Conservation (phyloP, 2,113 vertebrate species). For the Sphaerodactylus townsendi region DNA sequence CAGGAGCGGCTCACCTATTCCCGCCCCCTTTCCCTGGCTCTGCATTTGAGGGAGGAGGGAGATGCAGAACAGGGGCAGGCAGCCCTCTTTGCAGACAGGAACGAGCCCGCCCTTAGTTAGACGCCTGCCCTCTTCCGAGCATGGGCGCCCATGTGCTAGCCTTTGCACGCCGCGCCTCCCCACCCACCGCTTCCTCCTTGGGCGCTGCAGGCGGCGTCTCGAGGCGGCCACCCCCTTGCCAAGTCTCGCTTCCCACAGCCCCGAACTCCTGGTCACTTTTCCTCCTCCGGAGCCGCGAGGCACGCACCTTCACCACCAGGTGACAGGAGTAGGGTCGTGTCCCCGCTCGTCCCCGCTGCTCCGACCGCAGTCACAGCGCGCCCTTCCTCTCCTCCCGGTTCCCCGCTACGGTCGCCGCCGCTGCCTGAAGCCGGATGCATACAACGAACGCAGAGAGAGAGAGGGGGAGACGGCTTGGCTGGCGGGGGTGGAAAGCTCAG, state of each 20-base stretch:
- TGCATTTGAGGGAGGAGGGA: background rate
- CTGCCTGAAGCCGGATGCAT: constrained; percentile 61
- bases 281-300: background rate
- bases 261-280: no score
- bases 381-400: constrained; percentile 17
- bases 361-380: background rate
- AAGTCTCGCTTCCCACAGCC: no score
- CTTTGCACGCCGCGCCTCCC: background rate
- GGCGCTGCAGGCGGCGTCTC: no score
- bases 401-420: constrained; percentile 54
- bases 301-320: background rate
- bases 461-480: background rate
- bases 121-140: background rate
- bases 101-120: background rate
- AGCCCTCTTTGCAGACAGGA: background rate
- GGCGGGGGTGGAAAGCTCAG: background rate
- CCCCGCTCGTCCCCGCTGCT: background rate
- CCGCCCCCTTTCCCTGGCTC: background rate
- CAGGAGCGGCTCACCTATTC: background rate
- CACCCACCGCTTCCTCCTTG: background rate
- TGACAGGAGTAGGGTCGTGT: background rate
- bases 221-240: no score
- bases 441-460: constrained; percentile 27
- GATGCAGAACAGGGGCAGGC: background rate
- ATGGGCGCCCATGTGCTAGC: background rate